Evolutionary conservation across 2,888 invertebrate species (phyloP), one percentile per base, ranked within the genome.

Genomic region (Dryobotodes eremita): DNA sequence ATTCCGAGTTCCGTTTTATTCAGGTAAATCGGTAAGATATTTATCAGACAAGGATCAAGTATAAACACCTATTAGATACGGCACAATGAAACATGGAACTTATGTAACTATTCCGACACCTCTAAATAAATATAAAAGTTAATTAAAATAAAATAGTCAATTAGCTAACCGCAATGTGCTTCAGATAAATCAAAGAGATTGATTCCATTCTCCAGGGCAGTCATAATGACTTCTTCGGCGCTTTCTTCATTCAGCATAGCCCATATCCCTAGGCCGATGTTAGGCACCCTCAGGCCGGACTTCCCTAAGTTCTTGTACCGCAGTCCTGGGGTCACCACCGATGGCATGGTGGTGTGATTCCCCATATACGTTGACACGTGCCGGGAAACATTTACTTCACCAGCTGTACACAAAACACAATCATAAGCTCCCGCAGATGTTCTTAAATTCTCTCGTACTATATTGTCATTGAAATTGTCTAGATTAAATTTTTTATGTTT

Each of bases 131-230:
- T 42, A 69, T 57, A 17, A 48, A 31, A 78, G 23, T 26, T 8
- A 46, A n/a, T 0, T n/a, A 1, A 61, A 62, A 75, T 17, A 46
- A 57, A 57, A 69, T 31, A 46, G 10, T 69, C 23, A 77, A 73
- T 26, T 15, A 70, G 97, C 93, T 93, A 92, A 97, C 97, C 98
- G 91, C 98, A 98, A 95, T 98, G 98, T 23, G 99, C 99, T 95
- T 99, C 99, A 23, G 99, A 99, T 80, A 99, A 97, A 96, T 99
- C 99, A 95, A 99, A 99, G 80, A 99, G 97, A 95, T 99, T 99
- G 92, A 99, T 99, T 77, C 99, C 99, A 93, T 99, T 99, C 93
- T 99, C 99, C 92, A 99, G 98, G 61, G 99, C 99, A 85, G 99
- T 97, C 90, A 98, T 98, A 66, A 99, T 97, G 83, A 99, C 98